These are phyloP conservation scores for Falco cherrug DNA, from an alignment of 2,797 vertebrate species.

Conservation along the genomic window DNA sequence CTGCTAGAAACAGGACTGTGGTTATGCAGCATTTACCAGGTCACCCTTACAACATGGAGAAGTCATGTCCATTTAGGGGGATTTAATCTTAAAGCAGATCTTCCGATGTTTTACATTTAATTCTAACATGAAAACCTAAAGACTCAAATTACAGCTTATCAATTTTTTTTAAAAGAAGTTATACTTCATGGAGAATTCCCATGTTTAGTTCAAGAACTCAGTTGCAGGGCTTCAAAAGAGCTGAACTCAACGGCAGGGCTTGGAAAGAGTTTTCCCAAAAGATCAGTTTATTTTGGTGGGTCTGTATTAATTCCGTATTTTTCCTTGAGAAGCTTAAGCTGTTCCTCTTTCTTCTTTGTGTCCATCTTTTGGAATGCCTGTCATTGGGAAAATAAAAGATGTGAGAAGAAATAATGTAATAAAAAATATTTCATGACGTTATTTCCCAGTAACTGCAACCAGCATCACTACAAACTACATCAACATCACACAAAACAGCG, in stretches of 20 bases:
- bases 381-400: neutral
- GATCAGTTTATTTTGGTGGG: conserved; percentile 87
- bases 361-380: conserved; percentile 99
- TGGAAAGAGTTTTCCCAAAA: neutral
- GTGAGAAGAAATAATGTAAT: neutral
- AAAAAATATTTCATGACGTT: neutral
- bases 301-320: conserved; percentile 99
- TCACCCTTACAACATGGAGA: neutral
- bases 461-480: neutral
- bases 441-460: neutral
- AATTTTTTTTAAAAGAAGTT: neutral
- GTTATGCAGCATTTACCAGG: neutral
- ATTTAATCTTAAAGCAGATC: neutral
- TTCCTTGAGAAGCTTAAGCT: conserved; percentile 97
- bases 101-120: neutral
- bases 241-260: neutral
- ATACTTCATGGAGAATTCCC: neutral
- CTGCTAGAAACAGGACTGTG: neutral
- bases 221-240: neutral
- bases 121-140: neutral
- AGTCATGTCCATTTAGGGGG: rapidly evolving
- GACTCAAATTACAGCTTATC: neutral
- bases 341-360: conserved; percentile 99
- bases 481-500: neutral
- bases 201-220: neutral